Base-by-base conservation (phyloP, 1,140 invertebrate species). In the Pectinophora gossypiella region DNA sequence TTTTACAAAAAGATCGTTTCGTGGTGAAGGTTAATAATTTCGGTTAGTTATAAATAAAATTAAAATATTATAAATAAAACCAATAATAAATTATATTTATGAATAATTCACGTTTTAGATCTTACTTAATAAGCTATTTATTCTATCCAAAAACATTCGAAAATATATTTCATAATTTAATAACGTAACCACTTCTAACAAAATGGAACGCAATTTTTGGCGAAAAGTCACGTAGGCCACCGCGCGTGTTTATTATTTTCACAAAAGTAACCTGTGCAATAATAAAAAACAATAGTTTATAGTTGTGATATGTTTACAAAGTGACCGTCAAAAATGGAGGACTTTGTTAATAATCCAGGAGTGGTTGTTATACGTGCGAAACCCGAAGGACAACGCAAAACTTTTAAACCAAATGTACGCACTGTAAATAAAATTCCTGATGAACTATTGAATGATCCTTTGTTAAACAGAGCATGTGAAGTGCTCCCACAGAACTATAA, bases 401-500 rank as follows among this genome's bases (percentile, higher is more conserved):
- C 95, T 36, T 94, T 95, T 57, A 94, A 94, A 80, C 91, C 93
- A 0, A 90, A 91, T 19, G 82, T 91, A 9, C 91, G 90, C 65
- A 88, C 89, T 48, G 77, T 94, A n/a, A 95, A 91, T 68, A 94
- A 93, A 88, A 94, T 98, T 62, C 96, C 96, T 1, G 92, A 94
- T 61, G 93, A 95, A 61, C 91, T 98, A 44, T 79, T 96, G 15
- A 92, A 97, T 69, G 91, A 98, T 90, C 89, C 92, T 6, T 63
- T 93, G 57, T 77, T 98, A 36, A 92, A 95, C 66, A 85, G 90
- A 72, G 94, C 95, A 3, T 92, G 94, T 50, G 88, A 91, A 61
- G 81, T 88, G 43, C 88, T 99, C 43, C 98, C 99, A 6, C 75
- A 90, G 12, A 99, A 99, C 89, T 99, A 99, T 75, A 99, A 99